Evolutionary conservation across 1,140 invertebrate genomes (phyloP), one percentile per base, ranked within the genome.

Genomic region (Pentalonia nigronervosa): DNA sequence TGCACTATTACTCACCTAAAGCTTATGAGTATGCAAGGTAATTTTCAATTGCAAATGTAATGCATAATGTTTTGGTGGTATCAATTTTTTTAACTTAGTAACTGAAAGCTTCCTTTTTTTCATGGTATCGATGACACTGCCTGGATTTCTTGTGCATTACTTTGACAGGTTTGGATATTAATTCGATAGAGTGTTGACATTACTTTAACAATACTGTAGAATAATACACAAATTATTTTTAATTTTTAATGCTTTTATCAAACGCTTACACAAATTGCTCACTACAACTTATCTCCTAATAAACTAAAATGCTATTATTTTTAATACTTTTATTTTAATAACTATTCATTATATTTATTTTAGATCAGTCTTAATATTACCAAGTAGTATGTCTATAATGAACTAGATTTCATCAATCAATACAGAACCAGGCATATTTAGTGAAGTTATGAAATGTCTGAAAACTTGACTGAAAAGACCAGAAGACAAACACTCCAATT

Each of bases 21-120:
- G 86, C 86, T 88, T 88, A 88, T 48, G 84, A 87, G 45, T 87
- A 48, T 48, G 45, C 84, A 48, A 47, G 45, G 84, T 87, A 84
- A 45, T 45, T 84, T 84, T 45, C 45, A 84, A 25, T 8, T 84
- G 21, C 25, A 84, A 45, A 50, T 50, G 11, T 50, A 50, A 45
- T 11, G 20, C 41, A 84, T 23, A 25, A 50, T 1, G 81, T 83
- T 20, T 83, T 83, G 34, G 34, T 83, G 4, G 1, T 83, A 83
- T 83, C 8, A 14, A 83, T 45, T 81, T 7, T 86, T 45, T 86
- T 45, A 86, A 21, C 21, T 47, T 86, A 41, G 21, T 81, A 84
- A 20, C 2, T 84, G 34, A 1, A 84, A 83, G 25, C 25, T 30
- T 60, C 25, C 30, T 30, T 50, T 50, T 14, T 50, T 50, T 20